Conservation (phyloP, 2,797 vertebrate species). For the Hippopotamyrus pictus region DNA sequence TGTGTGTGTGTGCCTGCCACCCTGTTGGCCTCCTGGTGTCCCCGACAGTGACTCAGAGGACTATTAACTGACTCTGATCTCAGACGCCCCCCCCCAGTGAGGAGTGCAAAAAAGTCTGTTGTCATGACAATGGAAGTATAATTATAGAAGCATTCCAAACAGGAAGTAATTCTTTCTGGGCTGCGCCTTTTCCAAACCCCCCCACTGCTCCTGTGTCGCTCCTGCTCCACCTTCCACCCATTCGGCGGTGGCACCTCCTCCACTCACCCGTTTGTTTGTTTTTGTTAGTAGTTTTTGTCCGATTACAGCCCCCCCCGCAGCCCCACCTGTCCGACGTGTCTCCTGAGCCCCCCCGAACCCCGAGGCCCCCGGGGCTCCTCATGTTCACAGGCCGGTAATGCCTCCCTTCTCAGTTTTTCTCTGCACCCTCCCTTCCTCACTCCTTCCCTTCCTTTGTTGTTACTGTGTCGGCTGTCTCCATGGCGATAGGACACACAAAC, state of each 20-base stretch:
- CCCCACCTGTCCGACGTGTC: not conserved
- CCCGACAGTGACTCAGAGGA: conserved; percentile 11
- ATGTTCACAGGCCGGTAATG: not conserved
- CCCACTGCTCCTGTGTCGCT: not conserved
- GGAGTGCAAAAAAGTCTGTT: conserved; percentile 18
- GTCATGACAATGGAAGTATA: conserved; percentile 22
- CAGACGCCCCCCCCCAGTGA: not conserved
- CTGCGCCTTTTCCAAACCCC: not conserved
- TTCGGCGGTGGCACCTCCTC: not conserved
- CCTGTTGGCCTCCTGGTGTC: not conserved
- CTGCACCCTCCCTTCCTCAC: conserved; percentile 1
- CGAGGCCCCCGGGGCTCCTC: not conserved
- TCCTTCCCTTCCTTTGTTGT: conserved; percentile 3
- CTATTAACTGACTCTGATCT: conserved; percentile 16
- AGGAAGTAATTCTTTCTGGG: conserved; percentile 25
- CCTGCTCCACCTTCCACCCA: not conserved
- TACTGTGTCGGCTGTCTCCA: conserved; percentile 20
- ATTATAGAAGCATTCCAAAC: conserved; percentile 31
- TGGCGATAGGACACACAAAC: conserved; percentile 24
- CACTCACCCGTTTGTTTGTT: not conserved
- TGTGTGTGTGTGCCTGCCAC: not conserved
- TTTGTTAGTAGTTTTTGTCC: not conserved
- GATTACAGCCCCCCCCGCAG: not conserved
- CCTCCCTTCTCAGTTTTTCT: not conserved
- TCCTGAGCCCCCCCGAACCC: not conserved